A percentile compares a stretch with the other conserved stretches of the same genome.
phyloP scores from a whole-genome alignment of 2,888 invertebrate genomes.

The Eristalis arbustorum region DNA sequence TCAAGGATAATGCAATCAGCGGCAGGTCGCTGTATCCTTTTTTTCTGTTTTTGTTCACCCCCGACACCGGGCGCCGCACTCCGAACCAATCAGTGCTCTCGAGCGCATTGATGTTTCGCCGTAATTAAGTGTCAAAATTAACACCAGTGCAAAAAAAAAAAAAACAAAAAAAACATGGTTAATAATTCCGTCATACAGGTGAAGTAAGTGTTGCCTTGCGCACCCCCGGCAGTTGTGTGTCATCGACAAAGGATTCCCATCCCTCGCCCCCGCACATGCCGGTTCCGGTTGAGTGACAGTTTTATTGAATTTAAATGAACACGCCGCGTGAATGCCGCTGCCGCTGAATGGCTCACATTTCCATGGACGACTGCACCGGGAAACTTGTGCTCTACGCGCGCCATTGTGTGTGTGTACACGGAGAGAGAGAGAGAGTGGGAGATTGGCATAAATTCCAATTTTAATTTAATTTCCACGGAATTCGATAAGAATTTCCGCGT shows the following conservation, averaged over 20 bases:
- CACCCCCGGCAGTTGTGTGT: neutral
- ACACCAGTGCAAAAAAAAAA: slow-evolving; percentile 29
- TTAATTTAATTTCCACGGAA: slow-evolving; percentile 56
- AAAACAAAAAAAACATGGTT: too few relatives aligned
- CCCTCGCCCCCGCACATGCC: neutral
- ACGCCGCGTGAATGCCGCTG: neutral
- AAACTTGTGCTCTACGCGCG: neutral
- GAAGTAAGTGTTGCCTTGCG: neutral
- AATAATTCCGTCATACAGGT: slow-evolving; percentile 21
- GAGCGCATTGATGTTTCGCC: slow-evolving; percentile 16
- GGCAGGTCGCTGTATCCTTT: too few relatives aligned
- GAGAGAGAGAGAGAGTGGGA: neutral
- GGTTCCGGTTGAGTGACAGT: slow-evolving; percentile 33
- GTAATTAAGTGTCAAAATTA: slow-evolving; percentile 52
- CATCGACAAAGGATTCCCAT: neutral
- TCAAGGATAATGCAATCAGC: slow-evolving; percentile 45
- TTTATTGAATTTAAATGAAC: slow-evolving; percentile 46
- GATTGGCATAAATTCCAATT: slow-evolving; percentile 22
- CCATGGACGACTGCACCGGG: neutral
- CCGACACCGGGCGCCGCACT: neutral
- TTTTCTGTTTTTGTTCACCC: too few relatives aligned
- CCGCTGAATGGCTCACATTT: neutral
- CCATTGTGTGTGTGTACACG: neutral
- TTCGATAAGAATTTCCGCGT: slow-evolving; percentile 22
- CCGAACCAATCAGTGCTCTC: neutral